Base-by-base conservation (phyloP, 2,888 invertebrate genomes). In the Panopea generosa region DNA sequence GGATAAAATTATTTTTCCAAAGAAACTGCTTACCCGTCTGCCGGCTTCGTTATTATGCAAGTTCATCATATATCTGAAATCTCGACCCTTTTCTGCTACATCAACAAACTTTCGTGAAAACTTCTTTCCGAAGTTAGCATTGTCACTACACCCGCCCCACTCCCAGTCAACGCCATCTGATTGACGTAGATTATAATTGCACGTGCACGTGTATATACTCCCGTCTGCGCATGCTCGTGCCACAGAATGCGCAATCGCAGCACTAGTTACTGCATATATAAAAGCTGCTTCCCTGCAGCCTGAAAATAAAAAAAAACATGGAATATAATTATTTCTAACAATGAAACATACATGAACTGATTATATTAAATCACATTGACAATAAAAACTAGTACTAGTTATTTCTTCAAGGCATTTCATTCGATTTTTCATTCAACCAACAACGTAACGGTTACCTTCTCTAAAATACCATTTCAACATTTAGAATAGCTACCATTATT, bases 131-230 rank as follows among this genome's bases (percentile, higher is more conserved):
- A 97, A 98, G 75, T 96, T 97, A 90, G 97, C 97, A 93, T 98
- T 98, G 94, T 98, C 98, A 62, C 97, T 97, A 93, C 98, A 98
- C 40, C 98, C 98, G 72, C 98, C 98, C 98, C 98, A 98, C 93
- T 98, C 97, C 97, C 93, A 93, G 78, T 92, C 91, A 9, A 85
- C 82, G 9, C 88, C 90, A 6, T 77, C 74, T 4, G 84, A 84
- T 27, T 85, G 82, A 55, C 85, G 85, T 16, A 86, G 77, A 55
- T 84, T 84, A 57, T 85, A 96, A 94, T 98, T 98, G 93, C 99
- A 99, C 85, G 97, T 96, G 94, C 99, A 99, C 45, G 98, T 97
- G 93, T 97, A 97, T 88, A 99, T 96, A 91, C 96, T 95, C 72
- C 98, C 98, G 93, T 98, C 98, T 85, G 97, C 96, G 94, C 99